These are phyloP conservation scores for Resseliella maxima DNA, from an alignment of 2,888 invertebrate genomes.

Conservation along the genomic window DNA sequence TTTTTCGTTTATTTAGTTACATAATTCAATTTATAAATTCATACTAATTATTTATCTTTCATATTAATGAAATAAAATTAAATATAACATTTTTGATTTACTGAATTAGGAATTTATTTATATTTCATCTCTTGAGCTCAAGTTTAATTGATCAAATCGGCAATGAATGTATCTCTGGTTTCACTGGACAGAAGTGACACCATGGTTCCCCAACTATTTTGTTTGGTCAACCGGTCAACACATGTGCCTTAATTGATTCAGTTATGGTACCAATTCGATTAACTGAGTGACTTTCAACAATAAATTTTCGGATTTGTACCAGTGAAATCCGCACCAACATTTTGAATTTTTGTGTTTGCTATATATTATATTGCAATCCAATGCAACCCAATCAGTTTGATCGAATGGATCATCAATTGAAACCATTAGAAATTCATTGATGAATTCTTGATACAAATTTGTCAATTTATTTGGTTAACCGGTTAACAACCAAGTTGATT, in stretches of 20 bases:
- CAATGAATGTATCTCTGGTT: slow-evolving; percentile 94
- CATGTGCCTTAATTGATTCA: slow-evolving; percentile 95
- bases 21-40: no score
- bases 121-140: no score
- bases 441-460: slow-evolving; percentile 88
- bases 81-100: no score
- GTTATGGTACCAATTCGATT: slow-evolving; percentile 99
- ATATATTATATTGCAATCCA: slow-evolving; percentile 87
- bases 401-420: slow-evolving; percentile 99
- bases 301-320: slow-evolving; percentile 93
- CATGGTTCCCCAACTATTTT: slow-evolving; percentile 98
- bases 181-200: slow-evolving; percentile 98
- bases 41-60: no score
- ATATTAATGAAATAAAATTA: no score
- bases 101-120: no score
- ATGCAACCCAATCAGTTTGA: slow-evolving; percentile 98
- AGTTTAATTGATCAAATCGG: slow-evolving; percentile 98
- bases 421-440: slow-evolving; percentile 91
- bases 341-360: slow-evolving; percentile 82
- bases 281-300: slow-evolving; percentile 97
- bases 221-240: slow-evolving; percentile 85
- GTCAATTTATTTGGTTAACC: slow-evolving; percentile 85
- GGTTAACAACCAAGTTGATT: slow-evolving; percentile 81
- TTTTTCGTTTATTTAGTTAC: no score
- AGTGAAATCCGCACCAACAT: slow-evolving; percentile 96